A percentile compares a stretch with the other conserved stretches of the same genome.
Conservation (phyloP, 2,888 invertebrate species). For the Tetranychus piercei region DNA sequence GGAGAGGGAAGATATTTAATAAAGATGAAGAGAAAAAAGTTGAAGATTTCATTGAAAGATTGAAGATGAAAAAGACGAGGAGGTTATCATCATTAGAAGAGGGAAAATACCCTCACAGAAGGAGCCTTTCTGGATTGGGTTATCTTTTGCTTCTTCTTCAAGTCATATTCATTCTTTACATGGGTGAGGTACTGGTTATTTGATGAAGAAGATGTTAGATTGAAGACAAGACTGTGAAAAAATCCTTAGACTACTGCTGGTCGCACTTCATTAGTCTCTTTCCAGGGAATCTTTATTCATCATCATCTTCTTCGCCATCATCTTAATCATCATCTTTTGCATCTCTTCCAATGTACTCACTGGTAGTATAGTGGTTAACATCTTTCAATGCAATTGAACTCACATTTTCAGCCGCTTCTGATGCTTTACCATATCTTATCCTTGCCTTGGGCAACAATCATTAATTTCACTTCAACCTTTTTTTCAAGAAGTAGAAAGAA, state of each 20-base stretch:
- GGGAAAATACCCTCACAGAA: neutral
- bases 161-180: neutral
- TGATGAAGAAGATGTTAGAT: neutral
- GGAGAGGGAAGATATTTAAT: too few species aligned
- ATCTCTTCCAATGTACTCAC: too few species aligned
- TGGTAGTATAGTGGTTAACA: too few species aligned
- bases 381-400: too few species aligned
- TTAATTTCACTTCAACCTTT: neutral
- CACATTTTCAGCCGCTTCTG: neutral
- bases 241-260: neutral
- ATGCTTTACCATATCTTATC: neutral
- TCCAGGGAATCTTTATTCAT: neutral
- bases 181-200: neutral
- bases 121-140: neutral
- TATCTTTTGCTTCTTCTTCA: neutral
- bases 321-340: neutral
- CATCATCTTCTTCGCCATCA: neutral
- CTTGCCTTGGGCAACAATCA: neutral
- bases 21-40: too few species aligned
- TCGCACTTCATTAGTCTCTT: constrained; percentile 1
- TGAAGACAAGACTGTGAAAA: neutral
- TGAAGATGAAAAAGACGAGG: neutral
- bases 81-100: neutral
- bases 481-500: neutral
- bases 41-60: neutral